Base-by-base conservation (phyloP, 2,888 invertebrate species). In the Ischnus inquisitorius region DNA sequence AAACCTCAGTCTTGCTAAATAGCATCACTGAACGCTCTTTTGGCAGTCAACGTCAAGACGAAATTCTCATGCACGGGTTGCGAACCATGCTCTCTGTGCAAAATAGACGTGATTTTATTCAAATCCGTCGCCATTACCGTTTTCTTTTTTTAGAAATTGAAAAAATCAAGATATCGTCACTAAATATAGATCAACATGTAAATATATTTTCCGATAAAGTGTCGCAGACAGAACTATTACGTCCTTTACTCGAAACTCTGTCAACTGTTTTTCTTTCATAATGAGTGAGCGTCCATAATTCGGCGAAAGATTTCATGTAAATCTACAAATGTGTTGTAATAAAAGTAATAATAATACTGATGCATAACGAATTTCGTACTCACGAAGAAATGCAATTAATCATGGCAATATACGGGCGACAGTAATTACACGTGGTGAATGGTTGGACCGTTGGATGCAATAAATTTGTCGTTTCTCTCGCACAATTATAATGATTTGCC, bases 401-500 rank as follows among this genome's bases (percentile, higher is more conserved):
- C 71, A 71, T 60, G 64, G 74, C 71, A 76, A 83, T 83, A 83
- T 65, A 79, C 71, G 76, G 41, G 25, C 60, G 71, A 79, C 83
- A 43, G 69, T 79, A 83, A 83, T 83, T 83, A 79, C 71, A 76
- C 79, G 79, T 64, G 79, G 54, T 57, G 69, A 75, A 83, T 54
- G 68, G 64, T 71, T 8, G 43, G 34, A 65, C 51, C 54, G 54
- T 34, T 60, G 68, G 65, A 79, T 76, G 79, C 69, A 71, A 83
- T 83, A 79, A 83, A 83, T 83, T 83, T 76, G 83, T 83, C 83
- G 75, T 79, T 83, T 75, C 79, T 71, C 69, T 79, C 79, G 79
- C 75, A 83, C 69, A 79, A 83, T 83, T 83, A 83, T 83, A 83
- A 83, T 83, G 79, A 83, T 83, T 83, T 79, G 82, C 79, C 79